Conservation (phyloP, 2,888 invertebrate genomes). For the Willowsia nigromaculata region DNA sequence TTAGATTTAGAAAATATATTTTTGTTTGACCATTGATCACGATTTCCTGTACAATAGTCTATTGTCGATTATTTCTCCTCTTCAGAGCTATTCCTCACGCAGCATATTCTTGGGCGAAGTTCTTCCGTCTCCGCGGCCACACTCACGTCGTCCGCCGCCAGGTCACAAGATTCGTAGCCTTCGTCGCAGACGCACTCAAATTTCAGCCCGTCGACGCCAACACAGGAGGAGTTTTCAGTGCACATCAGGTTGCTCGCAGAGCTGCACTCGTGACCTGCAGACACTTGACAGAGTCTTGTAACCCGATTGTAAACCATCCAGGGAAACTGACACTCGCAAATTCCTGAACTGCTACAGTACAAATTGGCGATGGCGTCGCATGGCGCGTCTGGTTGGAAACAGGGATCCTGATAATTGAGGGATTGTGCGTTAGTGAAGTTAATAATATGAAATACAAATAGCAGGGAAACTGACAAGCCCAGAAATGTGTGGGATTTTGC, state of each 20-base stretch:
- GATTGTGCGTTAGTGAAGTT: not conserved
- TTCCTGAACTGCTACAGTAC: conserved; percentile 50
- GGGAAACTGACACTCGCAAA: conserved; percentile 68
- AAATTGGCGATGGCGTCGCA: conserved; percentile 54
- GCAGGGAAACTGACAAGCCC: not conserved
- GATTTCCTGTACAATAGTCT: not conserved
- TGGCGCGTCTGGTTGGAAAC: conserved; percentile 49
- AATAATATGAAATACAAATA: not conserved
- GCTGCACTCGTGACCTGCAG: conserved; percentile 69
- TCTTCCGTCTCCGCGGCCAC: not conserved
- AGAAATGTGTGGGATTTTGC: not conserved
- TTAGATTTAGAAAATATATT: too few relatives aligned
- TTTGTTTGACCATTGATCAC: too few relatives aligned
- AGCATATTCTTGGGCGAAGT: conserved; percentile 32
- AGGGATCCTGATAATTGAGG: conserved; percentile 44
- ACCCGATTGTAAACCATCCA: conserved; percentile 65
- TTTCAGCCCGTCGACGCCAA: conserved; percentile 30
- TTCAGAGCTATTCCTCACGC: conserved; percentile 39
- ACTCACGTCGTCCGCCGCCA: not conserved
- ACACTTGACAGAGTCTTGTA: conserved; percentile 60
- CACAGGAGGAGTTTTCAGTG: conserved; percentile 66
- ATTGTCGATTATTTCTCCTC: not conserved
- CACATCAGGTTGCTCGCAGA: conserved; percentile 50
- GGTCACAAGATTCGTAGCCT: conserved; percentile 41
- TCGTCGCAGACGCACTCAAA: conserved; percentile 68